phyloP scores from a whole-genome alignment of 2,888 invertebrate species.

The Phyllotreta cruciferae region DNA sequence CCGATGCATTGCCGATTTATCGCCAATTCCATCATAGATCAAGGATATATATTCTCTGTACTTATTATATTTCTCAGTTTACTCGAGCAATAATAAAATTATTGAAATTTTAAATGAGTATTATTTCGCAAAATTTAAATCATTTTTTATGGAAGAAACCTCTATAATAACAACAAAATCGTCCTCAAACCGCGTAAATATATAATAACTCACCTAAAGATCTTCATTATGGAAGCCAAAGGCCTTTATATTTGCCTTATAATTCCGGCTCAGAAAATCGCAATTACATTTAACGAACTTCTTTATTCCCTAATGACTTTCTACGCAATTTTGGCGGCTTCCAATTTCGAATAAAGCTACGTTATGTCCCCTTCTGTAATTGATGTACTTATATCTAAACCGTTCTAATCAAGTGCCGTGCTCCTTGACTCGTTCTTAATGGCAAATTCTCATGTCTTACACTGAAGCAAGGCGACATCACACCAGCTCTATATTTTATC shows the following conservation, averaged over 20 bases:
- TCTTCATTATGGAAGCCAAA: slow-evolving; percentile 1
- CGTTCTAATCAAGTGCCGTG: slow-evolving; percentile 56
- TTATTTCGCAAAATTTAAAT: no score
- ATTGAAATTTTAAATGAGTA: no score
- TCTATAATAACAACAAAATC: no score
- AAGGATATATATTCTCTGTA: no score
- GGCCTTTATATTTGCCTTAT: slow-evolving; percentile 5
- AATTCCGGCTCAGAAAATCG: slow-evolving; percentile 14
- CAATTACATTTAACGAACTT: slow-evolving; percentile 23
- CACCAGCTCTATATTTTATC: no score
- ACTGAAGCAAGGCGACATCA: slow-evolving; percentile 31
- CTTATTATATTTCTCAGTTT: no score
- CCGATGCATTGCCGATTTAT: no score
- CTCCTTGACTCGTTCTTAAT: slow-evolving; percentile 53
- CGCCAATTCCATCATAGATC: no score
- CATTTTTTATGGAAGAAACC: no score
- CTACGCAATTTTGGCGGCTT: slow-evolving; percentile 40
- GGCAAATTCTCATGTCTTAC: slow-evolving; percentile 53
- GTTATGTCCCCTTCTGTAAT: slow-evolving; percentile 51
- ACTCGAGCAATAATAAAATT: no score
- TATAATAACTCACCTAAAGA: no score
- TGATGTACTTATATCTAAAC: slow-evolving; percentile 52
- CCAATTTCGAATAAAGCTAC: slow-evolving; percentile 54
- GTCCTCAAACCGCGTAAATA: no score
- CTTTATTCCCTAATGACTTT: slow-evolving; percentile 25